Evolutionary conservation across 2,888 invertebrate species (phyloP).

Genomic region (Leptothorax acervorum): DNA sequence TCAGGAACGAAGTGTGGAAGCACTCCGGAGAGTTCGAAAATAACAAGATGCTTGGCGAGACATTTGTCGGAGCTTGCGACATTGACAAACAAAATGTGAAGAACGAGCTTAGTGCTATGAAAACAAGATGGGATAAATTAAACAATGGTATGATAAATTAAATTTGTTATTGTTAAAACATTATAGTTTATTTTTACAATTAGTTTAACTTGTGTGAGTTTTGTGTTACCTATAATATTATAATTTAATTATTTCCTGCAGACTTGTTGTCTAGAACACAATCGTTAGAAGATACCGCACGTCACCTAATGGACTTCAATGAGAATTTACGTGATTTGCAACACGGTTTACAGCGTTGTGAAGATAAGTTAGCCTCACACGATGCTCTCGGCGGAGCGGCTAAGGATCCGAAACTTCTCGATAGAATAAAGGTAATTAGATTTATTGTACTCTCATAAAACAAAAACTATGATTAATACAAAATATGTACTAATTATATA

Average conservation of each 20-base stretch:
- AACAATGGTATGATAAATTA: constrained; percentile 89
- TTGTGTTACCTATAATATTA: not conserved
- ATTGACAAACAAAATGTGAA: constrained; percentile 96
- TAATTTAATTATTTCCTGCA: constrained; percentile 76
- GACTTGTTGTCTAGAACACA: constrained; percentile 92
- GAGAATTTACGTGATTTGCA: constrained; percentile 95
- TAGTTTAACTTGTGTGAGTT: not conserved
- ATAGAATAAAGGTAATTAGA: constrained; percentile 91
- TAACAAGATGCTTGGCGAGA: constrained; percentile 94
- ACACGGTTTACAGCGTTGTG: constrained; percentile 94
- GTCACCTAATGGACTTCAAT: constrained; percentile 93
- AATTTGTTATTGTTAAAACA: not conserved
- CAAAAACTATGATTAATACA: not conserved
- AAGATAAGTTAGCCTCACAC: constrained; percentile 93
- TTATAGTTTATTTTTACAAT: not conserved
- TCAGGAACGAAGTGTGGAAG: constrained; percentile 97
- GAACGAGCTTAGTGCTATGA: constrained; percentile 92
- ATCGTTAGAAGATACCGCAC: constrained; percentile 93
- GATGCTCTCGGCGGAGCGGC: constrained; percentile 91
- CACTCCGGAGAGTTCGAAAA: constrained; percentile 97
- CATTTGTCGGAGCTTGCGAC: constrained; percentile 95
- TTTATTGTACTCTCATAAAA: not conserved
- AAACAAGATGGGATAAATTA: constrained; percentile 95
- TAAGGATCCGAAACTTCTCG: constrained; percentile 93
- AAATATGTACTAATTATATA: not conserved